Evolutionary conservation across 2,113 vertebrate species (phyloP).

Genomic region (Solea solea): DNA sequence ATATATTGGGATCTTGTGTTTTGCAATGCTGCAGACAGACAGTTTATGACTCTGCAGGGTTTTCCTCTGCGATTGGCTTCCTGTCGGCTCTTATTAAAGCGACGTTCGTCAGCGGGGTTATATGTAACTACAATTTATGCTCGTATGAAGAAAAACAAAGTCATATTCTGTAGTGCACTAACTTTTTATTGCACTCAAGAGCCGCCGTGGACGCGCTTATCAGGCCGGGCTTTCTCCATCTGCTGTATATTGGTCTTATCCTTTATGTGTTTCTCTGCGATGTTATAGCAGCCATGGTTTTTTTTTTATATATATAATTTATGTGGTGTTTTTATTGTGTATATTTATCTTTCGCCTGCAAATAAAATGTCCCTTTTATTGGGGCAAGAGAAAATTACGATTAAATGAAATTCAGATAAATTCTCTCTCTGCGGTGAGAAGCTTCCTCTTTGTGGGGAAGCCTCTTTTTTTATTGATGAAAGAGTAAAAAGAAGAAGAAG

Average conservation of each 20-base stretch:
- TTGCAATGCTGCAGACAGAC: slow-evolving; percentile 4
- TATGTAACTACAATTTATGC: slow-evolving; percentile 15
- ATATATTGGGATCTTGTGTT: slow-evolving; percentile 4
- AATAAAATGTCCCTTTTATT: slow-evolving; percentile 18
- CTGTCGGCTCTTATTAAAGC: slow-evolving; percentile 42
- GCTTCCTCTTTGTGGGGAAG: background rate
- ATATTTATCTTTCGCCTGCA: slow-evolving; percentile 27
- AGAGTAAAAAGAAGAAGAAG: background rate
- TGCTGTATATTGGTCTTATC: background rate
- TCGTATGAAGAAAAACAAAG: slow-evolving; percentile 21
- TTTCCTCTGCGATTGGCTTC: slow-evolving; percentile 35
- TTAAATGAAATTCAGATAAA: slow-evolving; percentile 31
- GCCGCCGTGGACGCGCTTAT: background rate
- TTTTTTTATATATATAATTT: background rate
- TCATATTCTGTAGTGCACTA: slow-evolving; percentile 4
- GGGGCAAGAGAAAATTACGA: slow-evolving; percentile 3
- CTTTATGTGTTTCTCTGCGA: background rate
- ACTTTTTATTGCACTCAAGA: slow-evolving; percentile 40
- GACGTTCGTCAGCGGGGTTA: slow-evolving; percentile 22
- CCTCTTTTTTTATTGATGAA: slow-evolving; percentile 4
- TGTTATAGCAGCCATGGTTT: background rate
- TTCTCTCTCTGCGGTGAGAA: background rate
- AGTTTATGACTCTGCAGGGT: slow-evolving; percentile 33
- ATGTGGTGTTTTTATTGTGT: background rate
- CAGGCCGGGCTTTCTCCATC: slow-evolving; percentile 3